Base-by-base conservation (phyloP, 2,797 vertebrate genomes). In the Austrolebias charrua region DNA sequence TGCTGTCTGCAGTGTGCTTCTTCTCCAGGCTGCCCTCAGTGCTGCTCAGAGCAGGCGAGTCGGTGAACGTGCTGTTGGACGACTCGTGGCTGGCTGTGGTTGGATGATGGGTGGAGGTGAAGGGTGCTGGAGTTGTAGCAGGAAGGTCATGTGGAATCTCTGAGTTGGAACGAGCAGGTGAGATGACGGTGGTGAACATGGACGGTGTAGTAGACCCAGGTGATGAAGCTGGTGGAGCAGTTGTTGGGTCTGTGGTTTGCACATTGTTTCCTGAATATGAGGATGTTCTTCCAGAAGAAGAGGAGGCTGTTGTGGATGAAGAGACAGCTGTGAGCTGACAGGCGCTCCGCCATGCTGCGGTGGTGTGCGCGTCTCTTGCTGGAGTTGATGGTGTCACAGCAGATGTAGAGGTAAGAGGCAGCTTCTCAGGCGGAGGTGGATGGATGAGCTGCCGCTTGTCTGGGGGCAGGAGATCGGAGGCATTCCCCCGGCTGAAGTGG, bases 381-480 rank as follows among this genome's bases (percentile, higher is more conserved):
- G 78, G 61, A 43, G 47, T 59, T 5, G 55, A 18, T 16, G 60
- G 31, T 49, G 71, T 59, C n/a, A 12, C 58, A 3, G 74, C 51
- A 10, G 85, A 64, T 58, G 66, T 47, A 13, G 76, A 46, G 0
- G 85, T 90, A 13, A 55, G 81, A 60, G 79, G 86, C 38, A 53
- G 52, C 14, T 20, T 62, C 63, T 82, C 53, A 15, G 72, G 68
- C 0, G 74, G 63, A 0, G 85, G 91, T 33, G 78, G 85, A 5
- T 80, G 86, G 11, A 88, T 87, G 46, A 91, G 90, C 48, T 91
- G 92, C 3, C 93, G 91, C 67, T 93, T 93, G 85, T 93, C 92
- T 14, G 90, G 78, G 18, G 86, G 69, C 4, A 88, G 72, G 0
- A 73, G 80, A 35, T 92, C 90, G 0, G 90, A 92, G 63, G 75